A percentile compares a stretch with the other conserved stretches of the same genome.
phyloP scores from a whole-genome alignment of 2,888 invertebrate species.

The Enchytraeus crypticus region DNA sequence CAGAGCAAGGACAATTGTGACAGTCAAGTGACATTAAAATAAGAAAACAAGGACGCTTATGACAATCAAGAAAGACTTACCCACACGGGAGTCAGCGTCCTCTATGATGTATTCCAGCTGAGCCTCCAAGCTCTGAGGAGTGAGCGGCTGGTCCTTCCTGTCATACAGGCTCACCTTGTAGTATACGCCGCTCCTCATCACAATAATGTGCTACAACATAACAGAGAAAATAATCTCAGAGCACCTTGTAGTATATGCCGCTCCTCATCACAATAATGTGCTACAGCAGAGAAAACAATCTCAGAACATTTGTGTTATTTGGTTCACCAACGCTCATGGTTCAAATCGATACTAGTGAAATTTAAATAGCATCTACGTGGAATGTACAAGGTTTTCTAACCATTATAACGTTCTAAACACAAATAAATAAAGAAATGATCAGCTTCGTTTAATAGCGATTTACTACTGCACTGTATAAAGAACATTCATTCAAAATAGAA shows the following conservation, averaged over 20 bases:
- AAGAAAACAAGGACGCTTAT: neutral
- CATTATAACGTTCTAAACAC: too few relatives aligned
- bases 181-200: conserved; percentile 47
- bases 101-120: conserved; percentile 49
- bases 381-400: too few relatives aligned
- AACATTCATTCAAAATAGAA: too few relatives aligned
- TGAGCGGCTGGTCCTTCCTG: conserved; percentile 44
- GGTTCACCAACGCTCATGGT: too few relatives aligned
- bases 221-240: too few relatives aligned
- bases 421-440: too few relatives aligned
- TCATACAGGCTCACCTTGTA: conserved; percentile 50
- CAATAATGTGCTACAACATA: conserved; percentile 47
- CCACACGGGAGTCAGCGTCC: conserved; percentile 45
- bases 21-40: neutral
- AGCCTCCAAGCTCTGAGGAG: conserved; percentile 45
- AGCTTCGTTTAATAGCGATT: too few relatives aligned
- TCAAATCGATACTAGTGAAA: too few relatives aligned
- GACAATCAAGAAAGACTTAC: conserved; percentile 28
- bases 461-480: too few relatives aligned
- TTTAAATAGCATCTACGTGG: too few relatives aligned
- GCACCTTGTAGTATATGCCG: conserved; percentile 49
- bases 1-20: neutral
- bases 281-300: too few relatives aligned
- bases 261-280: conserved; percentile 49
- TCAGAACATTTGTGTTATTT: too few relatives aligned